Conservation (phyloP, 2,888 invertebrate genomes). For the Epiblema foenella region DNA sequence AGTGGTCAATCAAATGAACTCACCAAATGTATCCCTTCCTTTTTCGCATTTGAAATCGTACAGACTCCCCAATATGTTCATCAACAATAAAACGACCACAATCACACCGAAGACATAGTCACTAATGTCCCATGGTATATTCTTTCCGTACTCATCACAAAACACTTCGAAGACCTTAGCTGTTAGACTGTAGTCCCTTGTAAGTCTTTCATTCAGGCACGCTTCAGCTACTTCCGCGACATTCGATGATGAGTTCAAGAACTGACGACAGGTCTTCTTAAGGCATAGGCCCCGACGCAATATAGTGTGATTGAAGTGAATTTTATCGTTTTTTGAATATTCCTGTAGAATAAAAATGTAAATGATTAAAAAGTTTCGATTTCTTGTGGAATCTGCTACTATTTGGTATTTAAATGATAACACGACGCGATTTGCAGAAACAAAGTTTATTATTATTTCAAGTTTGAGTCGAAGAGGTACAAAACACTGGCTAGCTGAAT, state of each 20-base stretch:
- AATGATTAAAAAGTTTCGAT: background rate
- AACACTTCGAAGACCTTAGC: constrained; percentile 43
- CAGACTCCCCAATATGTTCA: constrained; percentile 52
- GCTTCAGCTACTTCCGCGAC: constrained; percentile 5
- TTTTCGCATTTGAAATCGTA: constrained; percentile 45
- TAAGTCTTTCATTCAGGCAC: constrained; percentile 47
- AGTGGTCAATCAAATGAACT: constrained; percentile 2
- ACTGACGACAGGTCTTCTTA: constrained; percentile 18
- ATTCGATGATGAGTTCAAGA: constrained; percentile 3
- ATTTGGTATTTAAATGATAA: too few species aligned
- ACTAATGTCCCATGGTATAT: constrained; percentile 20
- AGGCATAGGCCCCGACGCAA: constrained; percentile 36
- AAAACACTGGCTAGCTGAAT: too few species aligned
- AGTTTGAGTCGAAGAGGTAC: too few species aligned
- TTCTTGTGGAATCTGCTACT: background rate
- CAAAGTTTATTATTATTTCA: too few species aligned
- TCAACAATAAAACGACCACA: constrained; percentile 48
- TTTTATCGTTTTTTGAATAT: constrained; percentile 28
- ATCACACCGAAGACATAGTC: constrained; percentile 46
- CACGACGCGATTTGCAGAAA: too few species aligned
- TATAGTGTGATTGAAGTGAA: constrained; percentile 32
- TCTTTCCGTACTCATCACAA: constrained; percentile 22
- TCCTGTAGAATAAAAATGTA: constrained; percentile 25
- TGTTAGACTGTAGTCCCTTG: constrained; percentile 47
- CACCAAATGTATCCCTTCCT: constrained; percentile 15